phyloP scores from a whole-genome alignment of 2,888 invertebrate genomes.

The Aproaerema taeniolella region DNA sequence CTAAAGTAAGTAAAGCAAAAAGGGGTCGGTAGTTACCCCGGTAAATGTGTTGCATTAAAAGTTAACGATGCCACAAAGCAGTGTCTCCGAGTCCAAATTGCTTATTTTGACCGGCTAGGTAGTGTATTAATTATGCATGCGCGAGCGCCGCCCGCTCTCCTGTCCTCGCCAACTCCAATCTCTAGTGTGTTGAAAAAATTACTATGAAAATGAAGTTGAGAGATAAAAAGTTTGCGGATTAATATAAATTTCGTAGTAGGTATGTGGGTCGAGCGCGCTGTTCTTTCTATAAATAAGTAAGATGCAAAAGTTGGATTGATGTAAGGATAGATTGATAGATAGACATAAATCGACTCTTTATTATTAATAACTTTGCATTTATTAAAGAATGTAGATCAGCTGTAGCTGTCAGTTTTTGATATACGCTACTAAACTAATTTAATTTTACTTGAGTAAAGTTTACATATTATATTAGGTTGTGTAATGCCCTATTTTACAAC shows the following conservation, averaged over 20 bases:
- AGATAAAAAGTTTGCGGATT: conserved; percentile 9
- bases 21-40: conserved; percentile 28
- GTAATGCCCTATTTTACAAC: not conserved
- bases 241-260: conserved; percentile 9
- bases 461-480: too few relatives aligned
- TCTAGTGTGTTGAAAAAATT: conserved; percentile 39
- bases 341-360: too few relatives aligned
- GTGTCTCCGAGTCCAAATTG: conserved; percentile 64
- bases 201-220: conserved; percentile 34
- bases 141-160: conserved; percentile 31
- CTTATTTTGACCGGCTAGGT: conserved; percentile 60
- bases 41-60: conserved; percentile 53
- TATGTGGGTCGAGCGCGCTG: conserved; percentile 28
- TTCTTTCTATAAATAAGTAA: too few relatives aligned
- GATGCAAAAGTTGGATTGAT: too few relatives aligned
- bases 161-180: conserved; percentile 38
- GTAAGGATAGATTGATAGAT: too few relatives aligned
- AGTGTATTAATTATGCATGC: conserved; percentile 66
- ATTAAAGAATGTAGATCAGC: too few relatives aligned
- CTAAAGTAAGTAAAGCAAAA: conserved; percentile 10
- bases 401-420: too few relatives aligned
- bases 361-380: too few relatives aligned
- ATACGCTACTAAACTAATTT: too few relatives aligned
- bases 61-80: conserved; percentile 60
- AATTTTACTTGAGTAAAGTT: too few relatives aligned